Percentiles rank a stretch among this genome's conserved stretches.
phyloP scores from a whole-genome alignment of 2,888 invertebrate species.

The Campoletis raptor region DNA sequence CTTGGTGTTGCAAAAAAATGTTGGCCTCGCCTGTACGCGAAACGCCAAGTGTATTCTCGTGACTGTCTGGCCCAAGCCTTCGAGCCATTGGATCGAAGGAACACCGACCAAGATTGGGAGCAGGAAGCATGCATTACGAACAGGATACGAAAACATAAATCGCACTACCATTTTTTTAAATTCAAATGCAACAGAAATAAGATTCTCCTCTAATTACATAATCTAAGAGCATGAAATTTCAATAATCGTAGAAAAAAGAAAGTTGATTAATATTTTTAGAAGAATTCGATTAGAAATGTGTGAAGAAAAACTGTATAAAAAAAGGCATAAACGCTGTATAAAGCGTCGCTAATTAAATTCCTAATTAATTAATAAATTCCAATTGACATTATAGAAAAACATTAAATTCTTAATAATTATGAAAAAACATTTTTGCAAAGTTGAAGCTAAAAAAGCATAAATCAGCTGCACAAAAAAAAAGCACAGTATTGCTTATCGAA shows the following conservation, averaged over 20 bases:
- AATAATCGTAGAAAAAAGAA: not conserved
- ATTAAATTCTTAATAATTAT: not conserved
- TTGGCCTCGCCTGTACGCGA: conserved; percentile 51
- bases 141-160: conserved; percentile 46
- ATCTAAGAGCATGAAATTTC: not conserved
- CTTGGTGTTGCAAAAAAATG: not conserved
- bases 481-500: not conserved
- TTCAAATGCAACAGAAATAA: not conserved
- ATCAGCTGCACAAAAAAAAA: not conserved
- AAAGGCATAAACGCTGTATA: not conserved
- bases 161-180: not conserved
- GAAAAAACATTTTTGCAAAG: not conserved
- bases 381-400: not conserved
- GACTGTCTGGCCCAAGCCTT: conserved; percentile 58
- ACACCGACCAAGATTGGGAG: conserved; percentile 55
- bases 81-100: conserved; percentile 61
- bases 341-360: not conserved
- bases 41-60: conserved; percentile 47
- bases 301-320: not conserved
- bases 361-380: not conserved
- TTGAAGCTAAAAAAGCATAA: not conserved
- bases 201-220: not conserved
- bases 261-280: not conserved
- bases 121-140: conserved; percentile 49
- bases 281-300: not conserved